Conservation (phyloP, 2,797 vertebrate genomes). For the Ara ararauna region DNA sequence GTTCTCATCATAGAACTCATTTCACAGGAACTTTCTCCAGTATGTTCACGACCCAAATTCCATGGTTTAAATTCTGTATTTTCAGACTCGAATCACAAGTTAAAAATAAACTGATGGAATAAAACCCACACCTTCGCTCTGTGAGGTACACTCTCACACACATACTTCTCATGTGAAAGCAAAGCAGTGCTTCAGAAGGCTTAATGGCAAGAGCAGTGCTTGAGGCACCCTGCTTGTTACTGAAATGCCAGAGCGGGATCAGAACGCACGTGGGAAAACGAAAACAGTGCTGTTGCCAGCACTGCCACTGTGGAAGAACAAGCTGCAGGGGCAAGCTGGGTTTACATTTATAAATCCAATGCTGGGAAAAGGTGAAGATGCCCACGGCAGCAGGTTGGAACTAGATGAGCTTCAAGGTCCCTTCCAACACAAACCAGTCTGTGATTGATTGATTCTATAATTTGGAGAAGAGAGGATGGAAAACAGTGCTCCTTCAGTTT, state of each 20-base stretch:
- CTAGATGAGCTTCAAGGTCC: background rate
- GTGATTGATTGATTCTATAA: background rate
- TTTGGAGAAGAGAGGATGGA: background rate
- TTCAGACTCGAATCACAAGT: background rate
- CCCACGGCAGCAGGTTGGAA: background rate
- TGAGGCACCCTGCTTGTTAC: background rate
- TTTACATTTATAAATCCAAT: background rate
- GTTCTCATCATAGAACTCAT: background rate
- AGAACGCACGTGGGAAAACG: fast-evolving
- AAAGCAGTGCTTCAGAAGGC: background rate
- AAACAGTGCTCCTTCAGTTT: background rate
- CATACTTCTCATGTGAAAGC: background rate
- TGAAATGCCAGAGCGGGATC: background rate
- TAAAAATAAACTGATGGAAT: background rate
- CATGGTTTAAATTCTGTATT: background rate
- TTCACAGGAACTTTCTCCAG: background rate
- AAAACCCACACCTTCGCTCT: background rate
- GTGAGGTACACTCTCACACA: background rate
- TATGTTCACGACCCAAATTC: background rate
- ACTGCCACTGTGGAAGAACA: background rate
- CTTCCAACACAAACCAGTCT: background rate
- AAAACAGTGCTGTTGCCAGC: background rate
- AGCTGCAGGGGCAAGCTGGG: background rate
- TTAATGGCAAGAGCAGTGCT: background rate
- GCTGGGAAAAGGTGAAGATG: background rate